These are phyloP conservation scores for Pollenia labialis DNA, from an alignment of 2,888 invertebrate genomes.

Conservation along the genomic window DNA sequence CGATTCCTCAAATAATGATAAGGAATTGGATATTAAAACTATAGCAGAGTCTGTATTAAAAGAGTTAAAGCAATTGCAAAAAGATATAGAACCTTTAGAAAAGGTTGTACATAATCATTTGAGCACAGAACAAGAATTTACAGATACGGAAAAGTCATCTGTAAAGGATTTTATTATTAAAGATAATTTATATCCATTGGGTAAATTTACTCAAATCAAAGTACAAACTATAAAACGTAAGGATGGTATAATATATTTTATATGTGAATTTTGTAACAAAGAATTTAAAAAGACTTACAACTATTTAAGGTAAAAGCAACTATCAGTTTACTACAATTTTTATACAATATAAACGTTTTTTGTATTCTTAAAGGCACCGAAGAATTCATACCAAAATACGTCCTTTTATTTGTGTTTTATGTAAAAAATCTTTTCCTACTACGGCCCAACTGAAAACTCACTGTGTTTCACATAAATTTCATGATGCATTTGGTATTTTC, in stretches of 20 bases:
- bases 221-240: slow-evolving; percentile 72
- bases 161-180: slow-evolving; percentile 55
- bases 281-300: slow-evolving; percentile 77
- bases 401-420: slow-evolving; percentile 77
- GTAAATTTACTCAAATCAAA: slow-evolving; percentile 68
- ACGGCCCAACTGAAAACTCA: slow-evolving; percentile 76
- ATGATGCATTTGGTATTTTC: slow-evolving; percentile 50
- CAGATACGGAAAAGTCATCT: slow-evolving; percentile 22
- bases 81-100: slow-evolving; percentile 64
- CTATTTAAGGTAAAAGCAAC: slow-evolving; percentile 76
- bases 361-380: slow-evolving; percentile 75
- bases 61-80: slow-evolving; percentile 76
- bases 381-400: slow-evolving; percentile 76
- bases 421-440: slow-evolving; percentile 76
- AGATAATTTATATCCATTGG: slow-evolving; percentile 73
- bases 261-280: slow-evolving; percentile 78
- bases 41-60: slow-evolving; percentile 75
- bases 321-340: not conserved
- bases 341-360: not conserved
- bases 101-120: not conserved
- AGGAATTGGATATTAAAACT: slow-evolving; percentile 69
- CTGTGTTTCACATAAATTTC: slow-evolving; percentile 63
- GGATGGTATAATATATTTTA: slow-evolving; percentile 71
- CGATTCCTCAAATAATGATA: slow-evolving; percentile 47
- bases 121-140: not conserved